Conservation (phyloP, 35 echinoderm and acorn worm species). For the Diadema setosum region DNA sequence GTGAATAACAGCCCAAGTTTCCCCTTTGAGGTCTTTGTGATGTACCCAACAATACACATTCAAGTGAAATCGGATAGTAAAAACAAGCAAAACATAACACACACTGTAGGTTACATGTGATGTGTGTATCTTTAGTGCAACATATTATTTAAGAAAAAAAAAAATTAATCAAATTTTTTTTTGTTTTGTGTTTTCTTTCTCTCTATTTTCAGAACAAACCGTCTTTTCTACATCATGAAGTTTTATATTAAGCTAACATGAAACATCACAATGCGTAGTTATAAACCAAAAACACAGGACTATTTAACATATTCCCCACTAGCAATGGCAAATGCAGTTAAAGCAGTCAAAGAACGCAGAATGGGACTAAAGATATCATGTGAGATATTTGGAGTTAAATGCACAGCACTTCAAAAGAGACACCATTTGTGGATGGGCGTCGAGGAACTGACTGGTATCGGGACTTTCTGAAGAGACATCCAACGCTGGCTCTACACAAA, state of each 20-base stretch:
- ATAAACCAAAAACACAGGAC: background rate
- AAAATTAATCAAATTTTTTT: background rate
- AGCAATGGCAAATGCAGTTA: background rate
- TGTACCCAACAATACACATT: too few species aligned
- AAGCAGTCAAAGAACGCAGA: background rate
- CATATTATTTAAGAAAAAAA: background rate
- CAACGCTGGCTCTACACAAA: background rate
- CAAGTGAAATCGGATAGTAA: too few species aligned
- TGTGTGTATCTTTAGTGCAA: too few species aligned
- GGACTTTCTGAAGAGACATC: background rate
- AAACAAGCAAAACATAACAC: too few species aligned
- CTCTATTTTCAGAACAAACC: background rate
- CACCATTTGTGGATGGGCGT: background rate
- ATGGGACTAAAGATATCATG: background rate
- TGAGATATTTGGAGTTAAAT: background rate
- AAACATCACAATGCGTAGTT: background rate
- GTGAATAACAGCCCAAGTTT: too few species aligned
- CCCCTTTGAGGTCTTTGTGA: too few species aligned
- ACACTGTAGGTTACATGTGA: too few species aligned
- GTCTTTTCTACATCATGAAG: background rate
- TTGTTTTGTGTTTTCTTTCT: background rate
- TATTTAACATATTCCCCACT: background rate
- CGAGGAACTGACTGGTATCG: background rate
- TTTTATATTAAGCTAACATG: background rate
- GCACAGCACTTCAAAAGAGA: background rate